A percentile compares a stretch with the other conserved stretches of the same genome.
phyloP scores from a whole-genome alignment of 2,113 vertebrate species.

The Ibidorhyncha struthersii region DNA sequence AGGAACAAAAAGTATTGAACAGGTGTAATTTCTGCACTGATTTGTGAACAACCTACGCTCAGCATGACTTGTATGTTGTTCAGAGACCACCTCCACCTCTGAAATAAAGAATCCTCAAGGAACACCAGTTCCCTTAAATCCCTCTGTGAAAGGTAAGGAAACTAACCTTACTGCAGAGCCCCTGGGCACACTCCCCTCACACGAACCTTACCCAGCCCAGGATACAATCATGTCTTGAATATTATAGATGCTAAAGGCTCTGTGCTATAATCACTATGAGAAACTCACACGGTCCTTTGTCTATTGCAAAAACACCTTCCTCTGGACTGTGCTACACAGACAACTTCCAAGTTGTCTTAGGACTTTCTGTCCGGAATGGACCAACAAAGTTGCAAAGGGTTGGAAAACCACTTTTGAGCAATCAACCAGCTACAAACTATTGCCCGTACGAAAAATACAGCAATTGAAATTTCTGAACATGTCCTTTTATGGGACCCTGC shows the following conservation, averaged over 20 bases:
- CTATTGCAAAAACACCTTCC: background rate
- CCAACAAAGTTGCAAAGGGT: background rate
- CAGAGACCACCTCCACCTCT: background rate
- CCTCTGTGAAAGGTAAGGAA: background rate
- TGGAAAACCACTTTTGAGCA: background rate
- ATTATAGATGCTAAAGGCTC: background rate
- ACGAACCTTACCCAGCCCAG: background rate
- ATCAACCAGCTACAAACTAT: background rate
- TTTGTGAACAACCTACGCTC: background rate
- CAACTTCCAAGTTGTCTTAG: background rate
- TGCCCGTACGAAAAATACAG: background rate
- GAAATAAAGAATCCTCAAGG: background rate
- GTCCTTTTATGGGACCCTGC: background rate
- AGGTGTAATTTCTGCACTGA: background rate
- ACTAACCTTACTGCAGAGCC: background rate
- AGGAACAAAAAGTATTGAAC: background rate
- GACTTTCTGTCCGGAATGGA: background rate
- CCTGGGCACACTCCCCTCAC: background rate
- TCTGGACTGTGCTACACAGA: background rate
- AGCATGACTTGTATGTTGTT: background rate
- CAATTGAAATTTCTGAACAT: background rate
- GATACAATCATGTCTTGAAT: background rate
- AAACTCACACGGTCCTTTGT: fast-evolving
- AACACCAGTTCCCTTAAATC: background rate
- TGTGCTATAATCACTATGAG: background rate